Evolutionary conservation across 2,113 vertebrate genomes (phyloP), one percentile per base, ranked within the genome.

Genomic region (Scomber scombrus): DNA sequence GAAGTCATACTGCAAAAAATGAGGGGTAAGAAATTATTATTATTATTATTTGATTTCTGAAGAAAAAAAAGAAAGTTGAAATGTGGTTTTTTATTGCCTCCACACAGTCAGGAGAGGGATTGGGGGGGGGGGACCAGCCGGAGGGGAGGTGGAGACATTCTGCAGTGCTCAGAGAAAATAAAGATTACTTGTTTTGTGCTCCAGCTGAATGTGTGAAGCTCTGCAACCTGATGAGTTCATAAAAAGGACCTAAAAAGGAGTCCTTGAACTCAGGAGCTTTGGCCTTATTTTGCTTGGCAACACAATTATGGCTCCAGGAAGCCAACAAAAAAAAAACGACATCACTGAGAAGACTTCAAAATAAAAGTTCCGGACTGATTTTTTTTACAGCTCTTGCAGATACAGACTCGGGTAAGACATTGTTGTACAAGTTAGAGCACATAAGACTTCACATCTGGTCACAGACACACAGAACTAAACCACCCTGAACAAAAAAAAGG

Each of bases 391-490:
- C 40, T 61, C 40, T n/a, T 45, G 19, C 19, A 61, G 71, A 50
- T 52, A 43, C n/a, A 34, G 61, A 78, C 23, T 69, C 50, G 15
- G 31, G 58, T 31, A 18, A 26, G 49, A 78, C 18, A 14, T 12
- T 68, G 26, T 49, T 31, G 15, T 29, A 46, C 50, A 19, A 23
- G 23, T 31, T 26, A 34, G 21, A 2, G 1, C 66, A 31, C 50
- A 54, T 0, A 71, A 66, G 16, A 56, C 46, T 31, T 34, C 52
- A 78, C 29, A 14, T 60, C 3, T 13, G 56, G 16, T n/a, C 65
- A 68, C 62, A 75, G 26, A 62, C 61, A 80, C 63, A 66, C 40
- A 58, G 1, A 62, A 11, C 43, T 50, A 23, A 7, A 63, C 43
- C 50, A 49, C 73, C 40, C 18, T n/a, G 45, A 79, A 75, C 51